Conservation (phyloP, 2,797 vertebrate genomes). For the Syngnathus rostellatus region DNA sequence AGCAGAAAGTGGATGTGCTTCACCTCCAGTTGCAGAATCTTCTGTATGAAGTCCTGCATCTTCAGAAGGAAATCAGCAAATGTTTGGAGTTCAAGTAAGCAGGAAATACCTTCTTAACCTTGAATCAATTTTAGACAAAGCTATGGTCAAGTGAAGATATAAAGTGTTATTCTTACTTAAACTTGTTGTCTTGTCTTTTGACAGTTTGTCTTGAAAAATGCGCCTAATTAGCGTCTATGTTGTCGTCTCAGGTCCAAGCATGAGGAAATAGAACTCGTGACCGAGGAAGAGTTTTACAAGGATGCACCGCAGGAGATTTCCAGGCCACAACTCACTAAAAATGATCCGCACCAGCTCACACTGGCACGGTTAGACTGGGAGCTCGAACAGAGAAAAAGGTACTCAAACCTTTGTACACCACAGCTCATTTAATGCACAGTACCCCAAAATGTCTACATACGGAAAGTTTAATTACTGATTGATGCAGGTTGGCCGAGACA, state of each 20-base stretch:
- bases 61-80: constrained; percentile 98
- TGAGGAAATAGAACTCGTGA: constrained; percentile 93
- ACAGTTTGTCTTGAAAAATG: neutral
- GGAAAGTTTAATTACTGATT: constrained; percentile 8
- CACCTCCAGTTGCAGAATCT: constrained; percentile 96
- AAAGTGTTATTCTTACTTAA: neutral
- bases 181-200: neutral
- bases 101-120: neutral
- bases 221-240: neutral
- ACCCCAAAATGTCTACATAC: neutral
- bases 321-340: constrained; percentile 77
- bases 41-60: constrained; percentile 97
- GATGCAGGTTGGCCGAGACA: constrained; percentile 84
- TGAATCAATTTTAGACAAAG: neutral
- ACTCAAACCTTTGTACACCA: neutral
- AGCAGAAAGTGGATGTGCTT: constrained; percentile 91
- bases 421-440: neutral
- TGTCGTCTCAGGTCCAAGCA: constrained; percentile 82
- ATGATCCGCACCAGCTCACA: constrained; percentile 89
- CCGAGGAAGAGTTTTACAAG: constrained; percentile 84
- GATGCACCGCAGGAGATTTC: constrained; percentile 87
- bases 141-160: neutral
- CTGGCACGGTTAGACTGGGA: constrained; percentile 95
- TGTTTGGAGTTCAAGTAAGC: constrained; percentile 98
- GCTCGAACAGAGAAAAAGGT: constrained; percentile 97